These are phyloP conservation scores for Eleginops maclovinus DNA, from an alignment of 2,113 vertebrate species.

Conservation along the genomic window DNA sequence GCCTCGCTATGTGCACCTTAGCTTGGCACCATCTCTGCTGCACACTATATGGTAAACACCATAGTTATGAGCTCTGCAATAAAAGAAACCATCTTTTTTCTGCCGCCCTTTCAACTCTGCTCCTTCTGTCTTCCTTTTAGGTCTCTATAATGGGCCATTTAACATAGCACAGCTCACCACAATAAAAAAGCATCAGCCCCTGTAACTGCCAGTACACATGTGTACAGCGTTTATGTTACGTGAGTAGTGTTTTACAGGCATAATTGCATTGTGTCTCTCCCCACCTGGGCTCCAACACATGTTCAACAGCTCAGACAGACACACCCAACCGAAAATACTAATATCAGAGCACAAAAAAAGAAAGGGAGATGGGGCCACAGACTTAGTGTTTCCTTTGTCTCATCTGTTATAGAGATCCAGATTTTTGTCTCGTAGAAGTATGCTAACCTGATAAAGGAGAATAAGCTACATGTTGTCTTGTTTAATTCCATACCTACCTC, in stretches of 20 bases:
- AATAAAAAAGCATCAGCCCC: slow-evolving; percentile 80
- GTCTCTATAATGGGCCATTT: slow-evolving; percentile 42
- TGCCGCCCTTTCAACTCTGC: background rate
- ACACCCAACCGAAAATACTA: slow-evolving; percentile 61
- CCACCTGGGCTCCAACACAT: slow-evolving; percentile 78
- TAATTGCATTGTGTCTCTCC: slow-evolving; percentile 76
- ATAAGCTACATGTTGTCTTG: slow-evolving; percentile 8
- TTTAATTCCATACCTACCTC: slow-evolving; percentile 26
- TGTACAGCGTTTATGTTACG: slow-evolving; percentile 62
- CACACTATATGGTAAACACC: slow-evolving; percentile 17
- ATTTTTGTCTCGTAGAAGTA: slow-evolving; percentile 3
- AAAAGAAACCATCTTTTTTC: slow-evolving; percentile 29
- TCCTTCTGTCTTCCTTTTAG: slow-evolving; percentile 19
- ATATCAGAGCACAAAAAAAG: slow-evolving; percentile 36
- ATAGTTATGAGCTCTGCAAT: slow-evolving; percentile 33
- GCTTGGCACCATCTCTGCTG: slow-evolving; percentile 50
- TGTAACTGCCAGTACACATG: slow-evolving; percentile 48
- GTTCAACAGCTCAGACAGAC: slow-evolving; percentile 71
- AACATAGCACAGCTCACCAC: slow-evolving; percentile 62
- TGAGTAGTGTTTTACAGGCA: slow-evolving; percentile 69
- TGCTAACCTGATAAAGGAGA: slow-evolving; percentile 14
- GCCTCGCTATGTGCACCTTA: slow-evolving; percentile 29
- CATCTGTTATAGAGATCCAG: slow-evolving; percentile 5
- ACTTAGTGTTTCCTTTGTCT: slow-evolving; percentile 6
- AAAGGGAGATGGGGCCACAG: slow-evolving; percentile 12